Evolutionary conservation across 2,113 vertebrate genomes (phyloP).

Genomic region (Oxygymnocypris stewartii): DNA sequence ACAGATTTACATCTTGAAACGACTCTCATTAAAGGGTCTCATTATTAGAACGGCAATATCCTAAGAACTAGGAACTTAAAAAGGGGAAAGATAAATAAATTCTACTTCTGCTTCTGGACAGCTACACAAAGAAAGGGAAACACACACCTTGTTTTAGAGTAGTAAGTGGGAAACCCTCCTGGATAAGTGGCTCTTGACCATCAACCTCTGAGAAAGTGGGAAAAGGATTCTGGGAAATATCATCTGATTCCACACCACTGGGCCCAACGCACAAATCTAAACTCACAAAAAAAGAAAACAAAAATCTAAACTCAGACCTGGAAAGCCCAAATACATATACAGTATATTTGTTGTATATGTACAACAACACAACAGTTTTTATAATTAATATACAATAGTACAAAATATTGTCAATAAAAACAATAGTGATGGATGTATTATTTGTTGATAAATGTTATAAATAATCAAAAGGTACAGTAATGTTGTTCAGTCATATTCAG

Average conservation of each 20-base stretch:
- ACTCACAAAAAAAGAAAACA: constrained; percentile 48
- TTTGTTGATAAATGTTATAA: neutral
- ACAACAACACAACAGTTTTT: too few species aligned
- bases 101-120: neutral
- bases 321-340: neutral
- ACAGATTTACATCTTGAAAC: neutral
- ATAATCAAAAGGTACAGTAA: neutral
- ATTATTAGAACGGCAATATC: too few species aligned
- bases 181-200: constrained; percentile 43
- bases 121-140: neutral
- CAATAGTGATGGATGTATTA: neutral
- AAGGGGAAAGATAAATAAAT: neutral
- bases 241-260: constrained; percentile 79
- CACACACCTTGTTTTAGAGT: constrained; percentile 52
- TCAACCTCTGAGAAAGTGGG: constrained; percentile 47
- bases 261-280: constrained; percentile 83
- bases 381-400: too few species aligned
- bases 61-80: neutral
- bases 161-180: neutral
- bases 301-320: neutral
- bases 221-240: neutral
- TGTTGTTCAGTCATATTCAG: neutral
- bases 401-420: too few species aligned
- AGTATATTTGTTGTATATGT: too few species aligned
- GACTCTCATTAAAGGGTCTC: too few species aligned